Evolutionary conservation across 64 coral and sea anemone species (phyloP).

Genomic region (Actinia tenebrosa): DNA sequence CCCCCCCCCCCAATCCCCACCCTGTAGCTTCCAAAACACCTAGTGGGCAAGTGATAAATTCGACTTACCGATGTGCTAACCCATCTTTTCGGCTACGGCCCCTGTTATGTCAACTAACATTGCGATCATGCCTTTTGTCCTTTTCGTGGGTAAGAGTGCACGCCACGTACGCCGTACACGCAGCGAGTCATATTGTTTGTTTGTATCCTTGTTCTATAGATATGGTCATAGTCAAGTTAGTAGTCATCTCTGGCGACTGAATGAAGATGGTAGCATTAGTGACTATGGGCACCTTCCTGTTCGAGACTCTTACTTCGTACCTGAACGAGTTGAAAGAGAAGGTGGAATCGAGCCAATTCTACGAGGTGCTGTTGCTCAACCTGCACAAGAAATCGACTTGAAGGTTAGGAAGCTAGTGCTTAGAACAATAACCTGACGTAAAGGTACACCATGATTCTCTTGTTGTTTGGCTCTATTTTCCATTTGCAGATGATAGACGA

Average conservation of each 20-base stretch:
- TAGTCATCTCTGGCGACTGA: slow-evolving; percentile 63
- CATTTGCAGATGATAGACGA: slow-evolving; percentile 78
- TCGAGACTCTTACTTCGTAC: slow-evolving; percentile 80
- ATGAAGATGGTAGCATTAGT: slow-evolving; percentile 64
- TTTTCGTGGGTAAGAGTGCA: no score
- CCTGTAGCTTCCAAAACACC: no score
- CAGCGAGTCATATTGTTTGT: no score
- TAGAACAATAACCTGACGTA: neutral
- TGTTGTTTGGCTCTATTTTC: neutral
- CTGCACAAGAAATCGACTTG: slow-evolving; percentile 82
- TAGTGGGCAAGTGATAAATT: no score
- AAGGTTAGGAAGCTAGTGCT: slow-evolving; percentile 33
- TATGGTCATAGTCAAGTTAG: slow-evolving; percentile 88
- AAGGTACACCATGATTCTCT: no score
- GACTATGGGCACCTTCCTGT: slow-evolving; percentile 71
- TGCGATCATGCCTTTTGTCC: neutral
- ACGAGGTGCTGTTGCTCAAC: slow-evolving; percentile 53
- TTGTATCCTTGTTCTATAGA: slow-evolving; percentile 19
- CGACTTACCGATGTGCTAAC: no score
- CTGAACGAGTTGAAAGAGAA: slow-evolving; percentile 74
- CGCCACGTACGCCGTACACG: no score
- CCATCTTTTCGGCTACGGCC: no score
- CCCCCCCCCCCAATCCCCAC: no score
- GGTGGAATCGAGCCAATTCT: slow-evolving; percentile 81
- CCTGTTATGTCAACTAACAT: no score